Evolutionary conservation across 2,888 invertebrate species (phyloP).

Genomic region (Ophion ellenae): DNA sequence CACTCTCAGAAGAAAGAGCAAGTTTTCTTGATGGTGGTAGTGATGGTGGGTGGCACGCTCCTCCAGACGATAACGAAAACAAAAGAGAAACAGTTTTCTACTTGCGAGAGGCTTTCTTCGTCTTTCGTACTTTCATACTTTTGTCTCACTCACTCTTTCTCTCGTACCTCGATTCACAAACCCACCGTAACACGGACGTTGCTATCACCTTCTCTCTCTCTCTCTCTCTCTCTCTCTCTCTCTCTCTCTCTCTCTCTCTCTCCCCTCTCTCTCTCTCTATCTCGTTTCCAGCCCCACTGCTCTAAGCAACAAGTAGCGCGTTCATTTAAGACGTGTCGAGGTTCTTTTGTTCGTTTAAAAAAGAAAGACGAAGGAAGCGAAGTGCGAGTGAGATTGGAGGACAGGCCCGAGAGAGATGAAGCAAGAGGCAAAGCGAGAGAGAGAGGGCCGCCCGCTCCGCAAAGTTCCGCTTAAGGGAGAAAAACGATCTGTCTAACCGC

Average conservation of each 20-base stretch:
- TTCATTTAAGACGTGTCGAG: slow-evolving; percentile 84
- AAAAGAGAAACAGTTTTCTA: slow-evolving; percentile 82
- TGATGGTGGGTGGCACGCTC: slow-evolving; percentile 64
- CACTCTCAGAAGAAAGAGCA: slow-evolving; percentile 50
- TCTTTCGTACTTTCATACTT: slow-evolving; percentile 64
- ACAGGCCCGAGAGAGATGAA: slow-evolving; percentile 25
- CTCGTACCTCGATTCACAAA: slow-evolving; percentile 59
- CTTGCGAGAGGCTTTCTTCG: slow-evolving; percentile 65
- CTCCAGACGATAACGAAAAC: slow-evolving; percentile 80
- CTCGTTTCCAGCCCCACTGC: slow-evolving; percentile 70
- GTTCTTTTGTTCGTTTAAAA: slow-evolving; percentile 83
- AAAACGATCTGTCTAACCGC: slow-evolving; percentile 70
- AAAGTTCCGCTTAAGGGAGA: slow-evolving; percentile 80
- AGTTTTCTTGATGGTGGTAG: slow-evolving; percentile 42
- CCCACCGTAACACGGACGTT: slow-evolving; percentile 51
- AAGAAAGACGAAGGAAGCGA: slow-evolving; percentile 64
- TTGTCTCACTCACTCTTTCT: slow-evolving; percentile 56
- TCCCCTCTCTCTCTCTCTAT: slow-evolving; percentile 42
- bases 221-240: slow-evolving; percentile 22
- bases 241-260: slow-evolving; percentile 48
- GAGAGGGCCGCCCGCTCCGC: slow-evolving; percentile 65
- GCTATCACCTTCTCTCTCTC: slow-evolving; percentile 50
- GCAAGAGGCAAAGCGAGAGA: slow-evolving; percentile 40
- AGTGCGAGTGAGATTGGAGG: slow-evolving; percentile 50
- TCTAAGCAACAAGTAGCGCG: slow-evolving; percentile 84